phyloP scores from a whole-genome alignment of 2,888 invertebrate genomes.

The Sesia bembeciformis region DNA sequence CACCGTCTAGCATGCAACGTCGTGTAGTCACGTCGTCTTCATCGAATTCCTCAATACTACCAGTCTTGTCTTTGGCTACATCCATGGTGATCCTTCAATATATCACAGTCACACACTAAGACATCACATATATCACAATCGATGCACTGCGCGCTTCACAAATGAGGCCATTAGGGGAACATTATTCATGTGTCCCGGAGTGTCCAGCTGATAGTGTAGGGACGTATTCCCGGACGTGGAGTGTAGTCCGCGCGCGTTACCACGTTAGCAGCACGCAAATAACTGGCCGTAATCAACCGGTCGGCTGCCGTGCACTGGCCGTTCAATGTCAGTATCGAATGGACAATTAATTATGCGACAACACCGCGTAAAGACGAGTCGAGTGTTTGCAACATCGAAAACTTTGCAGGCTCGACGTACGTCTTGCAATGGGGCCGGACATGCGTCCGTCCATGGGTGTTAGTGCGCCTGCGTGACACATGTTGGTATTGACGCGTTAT shows the following conservation, averaged over 20 bases:
- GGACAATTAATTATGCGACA: conserved; percentile 70
- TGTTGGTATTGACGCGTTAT: conserved; percentile 38
- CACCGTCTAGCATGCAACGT: conserved; percentile 68
- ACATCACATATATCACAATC: conserved; percentile 31
- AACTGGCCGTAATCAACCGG: conserved; percentile 55
- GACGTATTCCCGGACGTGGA: conserved; percentile 14
- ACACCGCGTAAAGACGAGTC: conserved; percentile 46
- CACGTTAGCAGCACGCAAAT: conserved; percentile 52
- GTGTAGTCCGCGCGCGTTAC: conserved; percentile 35
- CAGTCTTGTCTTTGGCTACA: conserved; percentile 43
- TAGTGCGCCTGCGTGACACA: conserved; percentile 45
- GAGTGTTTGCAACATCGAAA: conserved; percentile 31
- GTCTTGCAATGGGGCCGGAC: conserved; percentile 1
- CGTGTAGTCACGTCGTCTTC: conserved; percentile 50
- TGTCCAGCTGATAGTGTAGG: conserved; percentile 33
- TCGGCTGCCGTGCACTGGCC: conserved; percentile 43
- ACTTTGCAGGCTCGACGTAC: no score
- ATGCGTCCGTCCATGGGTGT: conserved; percentile 3
- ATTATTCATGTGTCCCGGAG: conserved; percentile 1
- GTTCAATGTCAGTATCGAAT: conserved; percentile 68
- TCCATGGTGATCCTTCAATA: conserved; percentile 38
- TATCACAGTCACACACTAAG: conserved; percentile 26
- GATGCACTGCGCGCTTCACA: conserved; percentile 27
- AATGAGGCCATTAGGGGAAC: conserved; percentile 1
- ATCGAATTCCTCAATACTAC: conserved; percentile 46